Base-by-base conservation (phyloP, 2,888 invertebrate genomes). In the Eilema sororculum region DNA sequence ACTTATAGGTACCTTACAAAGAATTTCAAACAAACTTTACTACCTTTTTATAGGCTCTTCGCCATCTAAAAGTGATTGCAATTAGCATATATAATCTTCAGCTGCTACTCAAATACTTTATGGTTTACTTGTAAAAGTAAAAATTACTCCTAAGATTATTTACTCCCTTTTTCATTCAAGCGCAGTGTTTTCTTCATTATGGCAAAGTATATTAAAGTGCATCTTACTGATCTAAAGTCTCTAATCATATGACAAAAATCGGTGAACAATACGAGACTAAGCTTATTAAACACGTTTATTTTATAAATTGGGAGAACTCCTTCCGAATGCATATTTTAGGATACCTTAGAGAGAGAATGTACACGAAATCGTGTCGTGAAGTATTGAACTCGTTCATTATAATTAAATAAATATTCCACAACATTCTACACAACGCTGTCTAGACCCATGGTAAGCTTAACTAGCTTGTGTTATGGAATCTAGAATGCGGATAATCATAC, bases 51-150 rank as follows among this genome's bases (percentile, higher is more conserved):
- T 80, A 75, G 78, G 73, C 68, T 62, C 77, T 79, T 71, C 75
- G 72, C 78, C 78, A 67, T 68, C 78, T 76, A 65, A 78, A 79
- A 81, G 69, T 82, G 82, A 84, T 84, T 87, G 86, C 81, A 88
- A 88, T 90, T 88, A 84, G 82, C 84, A 86, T 88, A 87, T 84
- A 88, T 88, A 89, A 84, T 80, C 84, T 80, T 82, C 80, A 79
- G 77, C 78, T 82, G 78, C 72, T 81, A 74, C 82, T 78, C 69
- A 77, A 68, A 80, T 83, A 81, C 84, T 81, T 84, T 83, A 86
- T 81, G 73, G 77, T 75, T 75, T 78, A 56, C 20, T 8, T 22
- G 25, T 58, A 58, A 22, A 25, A 24, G 24, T 46, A 46, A 20
- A 46, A 13, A 20, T 16, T 41, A 46, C 46, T 6, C 20, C 46